Percentiles rank a stretch among this genome's conserved stretches.
These are phyloP conservation scores for Drosophila pallidifrons DNA, from an alignment of 1,140 invertebrate species.

Conservation along the genomic window DNA sequence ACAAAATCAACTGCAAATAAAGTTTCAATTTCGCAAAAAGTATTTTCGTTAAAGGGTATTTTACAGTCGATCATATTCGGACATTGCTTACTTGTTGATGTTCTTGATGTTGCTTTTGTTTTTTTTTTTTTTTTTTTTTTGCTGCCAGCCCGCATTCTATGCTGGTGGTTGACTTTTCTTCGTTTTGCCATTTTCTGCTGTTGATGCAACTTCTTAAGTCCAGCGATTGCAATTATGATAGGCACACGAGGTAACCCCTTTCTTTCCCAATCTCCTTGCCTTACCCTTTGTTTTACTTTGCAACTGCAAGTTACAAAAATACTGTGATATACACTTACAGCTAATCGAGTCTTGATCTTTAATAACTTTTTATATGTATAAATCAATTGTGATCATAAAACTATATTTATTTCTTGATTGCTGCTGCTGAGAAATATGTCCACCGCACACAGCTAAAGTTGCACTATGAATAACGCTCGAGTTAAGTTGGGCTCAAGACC, in stretches of 20 bases:
- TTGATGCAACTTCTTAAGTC: conserved; percentile 72
- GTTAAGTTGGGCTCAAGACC: conserved; percentile 44
- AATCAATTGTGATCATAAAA: too few species aligned
- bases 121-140: conserved; percentile 32
- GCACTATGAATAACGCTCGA: conserved; percentile 11
- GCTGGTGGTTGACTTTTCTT: conserved; percentile 82
- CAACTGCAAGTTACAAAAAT: conserved; percentile 22
- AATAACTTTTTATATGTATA: not conserved
- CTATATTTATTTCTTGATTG: too few species aligned
- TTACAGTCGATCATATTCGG: too few species aligned
- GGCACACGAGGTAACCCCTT: conserved; percentile 33
- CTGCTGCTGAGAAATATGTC: not conserved
- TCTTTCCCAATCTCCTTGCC: not conserved
- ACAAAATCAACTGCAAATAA: too few species aligned
- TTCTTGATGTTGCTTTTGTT: conserved; percentile 53
- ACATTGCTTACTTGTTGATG: conserved; percentile 41
- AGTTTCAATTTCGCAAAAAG: too few species aligned
- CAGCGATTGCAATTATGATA: conserved; percentile 48
- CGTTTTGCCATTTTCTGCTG: conserved; percentile 68
- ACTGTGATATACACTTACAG: not conserved
- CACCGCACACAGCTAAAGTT: conserved; percentile 13
- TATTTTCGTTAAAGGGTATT: too few species aligned
- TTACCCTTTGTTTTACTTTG: conserved; percentile 17
- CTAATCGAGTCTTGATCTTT: not conserved
- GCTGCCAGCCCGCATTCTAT: conserved; percentile 75